phyloP scores from a whole-genome alignment of 2,888 invertebrate genomes.

The Panopea generosa region DNA sequence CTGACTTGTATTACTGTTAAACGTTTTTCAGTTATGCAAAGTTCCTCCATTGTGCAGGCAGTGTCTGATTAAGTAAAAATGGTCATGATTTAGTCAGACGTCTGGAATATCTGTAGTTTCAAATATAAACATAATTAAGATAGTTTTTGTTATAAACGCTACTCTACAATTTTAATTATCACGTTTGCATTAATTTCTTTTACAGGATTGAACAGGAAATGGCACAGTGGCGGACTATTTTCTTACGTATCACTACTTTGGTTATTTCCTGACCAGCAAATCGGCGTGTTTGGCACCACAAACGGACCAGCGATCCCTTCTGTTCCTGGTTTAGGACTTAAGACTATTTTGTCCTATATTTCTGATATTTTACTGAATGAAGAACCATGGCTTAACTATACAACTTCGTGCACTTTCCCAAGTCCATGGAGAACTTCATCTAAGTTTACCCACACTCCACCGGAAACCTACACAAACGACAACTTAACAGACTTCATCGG shows the following conservation, averaged over 20 bases:
- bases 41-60: too few relatives aligned
- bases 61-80: too few relatives aligned
- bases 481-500: constrained; percentile 31
- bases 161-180: too few relatives aligned
- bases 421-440: constrained; percentile 39
- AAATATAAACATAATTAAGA: too few relatives aligned
- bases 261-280: constrained; percentile 45
- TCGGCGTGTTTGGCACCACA: constrained; percentile 44
- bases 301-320: constrained; percentile 53
- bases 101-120: too few relatives aligned
- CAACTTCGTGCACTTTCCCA: constrained; percentile 53
- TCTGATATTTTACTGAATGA: constrained; percentile 39
- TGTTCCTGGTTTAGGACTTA: constrained; percentile 21
- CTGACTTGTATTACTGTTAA: too few relatives aligned
- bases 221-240: constrained; percentile 55
- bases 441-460: not conserved
- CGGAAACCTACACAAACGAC: constrained; percentile 16
- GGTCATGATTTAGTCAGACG: too few relatives aligned
- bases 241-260: constrained; percentile 49
- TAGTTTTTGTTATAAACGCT: too few relatives aligned
- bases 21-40: too few relatives aligned
- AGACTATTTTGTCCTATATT: constrained; percentile 38
- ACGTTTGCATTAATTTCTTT: not conserved
- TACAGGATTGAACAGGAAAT: not conserved
- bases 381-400: constrained; percentile 41